Conservation (phyloP, 2,888 invertebrate species). For the Tenthredo amoena region DNA sequence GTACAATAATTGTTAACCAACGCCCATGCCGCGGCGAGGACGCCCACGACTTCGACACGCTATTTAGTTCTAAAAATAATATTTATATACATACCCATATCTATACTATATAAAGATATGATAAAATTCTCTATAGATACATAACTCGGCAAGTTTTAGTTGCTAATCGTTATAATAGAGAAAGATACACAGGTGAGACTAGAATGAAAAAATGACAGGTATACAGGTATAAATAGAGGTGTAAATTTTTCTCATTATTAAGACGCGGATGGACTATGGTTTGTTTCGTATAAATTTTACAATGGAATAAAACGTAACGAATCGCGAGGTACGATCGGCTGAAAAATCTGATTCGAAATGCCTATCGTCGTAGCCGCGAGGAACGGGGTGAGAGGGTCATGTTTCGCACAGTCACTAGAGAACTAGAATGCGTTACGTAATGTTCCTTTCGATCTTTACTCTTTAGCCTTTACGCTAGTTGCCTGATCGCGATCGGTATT, state of each 20-base stretch:
- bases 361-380: conserved; percentile 11
- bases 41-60: conserved; percentile 36
- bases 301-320: conserved; percentile 10
- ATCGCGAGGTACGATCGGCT: neutral
- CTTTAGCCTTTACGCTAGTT: conserved; percentile 25
- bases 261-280: neutral
- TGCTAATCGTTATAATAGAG: conserved; percentile 9
- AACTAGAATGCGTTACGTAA: conserved; percentile 49
- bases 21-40: conserved; percentile 17
- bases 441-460: conserved; percentile 42
- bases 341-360: conserved; percentile 43
- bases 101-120: neutral
- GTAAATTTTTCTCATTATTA: neutral
- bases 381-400: conserved; percentile 42
- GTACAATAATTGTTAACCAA: conserved; percentile 29
- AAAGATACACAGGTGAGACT: neutral
- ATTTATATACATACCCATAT: neutral
- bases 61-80: conserved; percentile 42
- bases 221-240: neutral
- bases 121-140: no score
- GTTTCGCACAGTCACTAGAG: conserved; percentile 48
- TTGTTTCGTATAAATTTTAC: neutral
- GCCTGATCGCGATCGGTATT: neutral
- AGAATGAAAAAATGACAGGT: neutral
- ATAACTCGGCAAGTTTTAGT: neutral